phyloP scores from a whole-genome alignment of 1,140 invertebrate genomes.

The Schlechtendalia chinensis region DNA sequence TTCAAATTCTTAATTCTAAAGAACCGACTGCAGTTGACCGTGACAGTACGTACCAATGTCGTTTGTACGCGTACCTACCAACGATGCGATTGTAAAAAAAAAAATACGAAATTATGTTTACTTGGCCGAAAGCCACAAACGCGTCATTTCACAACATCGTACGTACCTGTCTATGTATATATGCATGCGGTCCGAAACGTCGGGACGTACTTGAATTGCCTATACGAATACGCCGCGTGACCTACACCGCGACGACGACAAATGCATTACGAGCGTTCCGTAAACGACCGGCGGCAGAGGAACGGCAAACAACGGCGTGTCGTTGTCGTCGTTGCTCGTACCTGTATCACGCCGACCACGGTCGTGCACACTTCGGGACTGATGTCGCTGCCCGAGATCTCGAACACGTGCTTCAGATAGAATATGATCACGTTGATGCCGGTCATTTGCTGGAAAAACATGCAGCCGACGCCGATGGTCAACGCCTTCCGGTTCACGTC shows the following conservation, averaged over 20 bases:
- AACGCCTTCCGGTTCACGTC: constrained; percentile 60
- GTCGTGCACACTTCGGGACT: constrained; percentile 64
- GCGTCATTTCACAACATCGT: constrained; percentile 1
- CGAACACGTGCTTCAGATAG: constrained; percentile 72
- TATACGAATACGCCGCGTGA: constrained; percentile 31
- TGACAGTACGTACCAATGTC: not conserved
- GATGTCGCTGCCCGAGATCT: constrained; percentile 62
- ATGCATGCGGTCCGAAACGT: constrained; percentile 21
- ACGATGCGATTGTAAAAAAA: too few relatives aligned
- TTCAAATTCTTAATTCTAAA: too few relatives aligned
- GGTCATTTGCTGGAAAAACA: constrained; percentile 82
- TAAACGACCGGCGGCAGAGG: too few relatives aligned
- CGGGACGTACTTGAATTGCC: constrained; percentile 27
- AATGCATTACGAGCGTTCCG: not conserved
- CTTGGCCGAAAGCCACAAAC: not conserved
- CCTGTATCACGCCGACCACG: constrained; percentile 75
- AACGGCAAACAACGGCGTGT: too few relatives aligned
- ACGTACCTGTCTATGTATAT: too few relatives aligned
- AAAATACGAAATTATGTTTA: too few relatives aligned
- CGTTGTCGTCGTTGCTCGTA: too few relatives aligned
- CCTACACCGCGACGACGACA: not conserved
- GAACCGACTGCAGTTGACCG: not conserved
- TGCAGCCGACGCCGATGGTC: constrained; percentile 70
- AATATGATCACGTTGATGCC: constrained; percentile 87
- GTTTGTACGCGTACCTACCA: too few relatives aligned